Evolutionary conservation across 2,888 invertebrate genomes (phyloP), one percentile per base, ranked within the genome.

Genomic region (Machimus rusticus): DNA sequence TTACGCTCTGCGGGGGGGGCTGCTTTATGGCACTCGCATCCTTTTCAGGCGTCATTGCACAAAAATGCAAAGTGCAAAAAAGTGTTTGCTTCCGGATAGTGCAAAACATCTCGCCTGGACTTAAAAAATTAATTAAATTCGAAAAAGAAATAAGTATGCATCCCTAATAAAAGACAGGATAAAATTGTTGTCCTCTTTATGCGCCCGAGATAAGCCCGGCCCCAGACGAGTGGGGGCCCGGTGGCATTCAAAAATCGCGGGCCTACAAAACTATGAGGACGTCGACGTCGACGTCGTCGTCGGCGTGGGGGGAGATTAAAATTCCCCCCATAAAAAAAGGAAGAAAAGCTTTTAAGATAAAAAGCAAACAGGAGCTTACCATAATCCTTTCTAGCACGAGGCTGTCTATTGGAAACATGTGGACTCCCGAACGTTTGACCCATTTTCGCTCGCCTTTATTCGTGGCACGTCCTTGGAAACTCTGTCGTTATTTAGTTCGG

Each of bases 391-490:
- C 89, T 86, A 31, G 89, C 86, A 84, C 89, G 85, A 57, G 88
- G 88, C 76, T 89, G 89, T 57, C 89, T 84, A 87, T 88, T 89
- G 76, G 89, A 88, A 57, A 89, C 89, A 89, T 88, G 88, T 87
- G 89, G 89, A 86, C 88, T 89, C 82, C 89, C 88, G 88, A 89
- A 89, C 87, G 89, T 89, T 89, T 89, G 89, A 88, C 89, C 89
- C 89, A 89, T 89, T 89, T 84, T 28, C 12, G 23, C 43, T 84
- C 84, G 39, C 66, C 84, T 84, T 84, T 81, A 81, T 81, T 84
- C 74, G 51, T 84, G n/a, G 84, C 84, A 66, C 84, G 57, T 84
- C 84, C 74, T 81, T 81, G 81, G 23, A 66, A 23, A 51, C 31
- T 55, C 51, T 81, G 51, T 81, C 55, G 81, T 81, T 81, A 81